Base-by-base conservation (phyloP, 1,140 invertebrate genomes). In the Bombus sylvicola region DNA sequence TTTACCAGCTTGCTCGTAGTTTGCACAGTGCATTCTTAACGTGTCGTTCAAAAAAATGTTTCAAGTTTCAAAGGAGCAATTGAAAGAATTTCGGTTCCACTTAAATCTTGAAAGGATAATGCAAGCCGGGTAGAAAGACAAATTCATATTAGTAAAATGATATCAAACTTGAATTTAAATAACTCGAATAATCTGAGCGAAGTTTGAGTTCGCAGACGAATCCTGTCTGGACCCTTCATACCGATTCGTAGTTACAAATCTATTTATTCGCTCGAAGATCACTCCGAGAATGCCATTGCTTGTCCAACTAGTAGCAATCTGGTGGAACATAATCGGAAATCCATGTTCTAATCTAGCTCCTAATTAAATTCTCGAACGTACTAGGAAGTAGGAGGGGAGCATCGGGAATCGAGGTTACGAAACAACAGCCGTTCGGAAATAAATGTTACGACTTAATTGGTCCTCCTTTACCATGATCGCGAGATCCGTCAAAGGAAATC, bases 401-500 rank as follows among this genome's bases (percentile, higher is more conserved):
- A 8, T 10, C 28, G 37, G 37, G n/a, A 57, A 34, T 31, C 6
- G 43, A 12, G 18, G 10, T n/a, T 31, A 37, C n/a, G 77, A 79
- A 68, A 47, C 68, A 37, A 28, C 80, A 62, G 34, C 34, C 18
- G 34, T 15, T 43, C 22, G 25, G 41, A 59, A 79, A 78, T 78
- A 71, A 78, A 84, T 79, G n/a, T 78, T n/a, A 69, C 47, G 75
- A 31, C 1, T 43, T 39, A 53, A 68, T 83, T 6, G 73, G 39
- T 47, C 43, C 43, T 28, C 43, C 62, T 10, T 80, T 62, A 34
- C 37, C 59, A 31, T 0, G 41, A n/a, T 41, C 28, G 18, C 47
- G 72, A 43, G 75, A 71, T 57, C 47, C 80, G 76, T 72, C 87
- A 76, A 83, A 89, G 84, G 39, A 84, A 13, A 53, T 18, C 78